These are phyloP conservation scores for Hestina assimilis DNA, from an alignment of 1,140 invertebrate species.

Conservation along the genomic window DNA sequence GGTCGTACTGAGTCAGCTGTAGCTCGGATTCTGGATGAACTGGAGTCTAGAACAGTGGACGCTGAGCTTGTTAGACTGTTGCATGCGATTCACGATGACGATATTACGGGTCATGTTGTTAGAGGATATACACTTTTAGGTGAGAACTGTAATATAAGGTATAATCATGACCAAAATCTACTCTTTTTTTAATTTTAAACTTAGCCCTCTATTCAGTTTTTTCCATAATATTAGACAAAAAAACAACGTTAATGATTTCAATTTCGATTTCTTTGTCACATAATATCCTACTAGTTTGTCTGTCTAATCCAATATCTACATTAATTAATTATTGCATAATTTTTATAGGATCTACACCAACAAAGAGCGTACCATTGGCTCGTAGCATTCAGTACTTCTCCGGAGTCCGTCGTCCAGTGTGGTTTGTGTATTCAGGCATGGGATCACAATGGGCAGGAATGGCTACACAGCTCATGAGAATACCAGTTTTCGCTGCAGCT, in stretches of 20 bases:
- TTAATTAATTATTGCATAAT: constrained; percentile 71
- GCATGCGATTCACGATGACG: constrained; percentile 79
- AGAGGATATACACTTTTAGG: constrained; percentile 79
- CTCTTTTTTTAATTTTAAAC: too few species aligned
- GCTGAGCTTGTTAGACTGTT: constrained; percentile 79
- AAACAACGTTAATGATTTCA: too few species aligned
- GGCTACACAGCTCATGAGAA: constrained; percentile 82
- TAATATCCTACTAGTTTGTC: too few species aligned
- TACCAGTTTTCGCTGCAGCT: constrained; percentile 86
- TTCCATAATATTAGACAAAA: too few species aligned
- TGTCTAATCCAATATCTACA: too few species aligned
- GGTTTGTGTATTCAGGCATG: constrained; percentile 95
- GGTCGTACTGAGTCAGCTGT: constrained; percentile 83
- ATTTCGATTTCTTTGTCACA: too few species aligned
- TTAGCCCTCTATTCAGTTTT: too few species aligned
- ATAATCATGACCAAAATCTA: too few species aligned
- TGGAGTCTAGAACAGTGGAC: constrained; percentile 80
- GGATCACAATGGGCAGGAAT: constrained; percentile 93
- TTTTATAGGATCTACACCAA: constrained; percentile 65
- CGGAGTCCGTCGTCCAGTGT: constrained; percentile 84
- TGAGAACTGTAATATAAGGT: too few species aligned
- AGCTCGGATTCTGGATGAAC: constrained; percentile 82
- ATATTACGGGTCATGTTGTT: constrained; percentile 79
- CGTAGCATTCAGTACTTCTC: constrained; percentile 80
- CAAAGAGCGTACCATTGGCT: constrained; percentile 53